Evolutionary conservation across 2,888 invertebrate species (phyloP).

Genomic region (Caenorhabditis wallacei): DNA sequence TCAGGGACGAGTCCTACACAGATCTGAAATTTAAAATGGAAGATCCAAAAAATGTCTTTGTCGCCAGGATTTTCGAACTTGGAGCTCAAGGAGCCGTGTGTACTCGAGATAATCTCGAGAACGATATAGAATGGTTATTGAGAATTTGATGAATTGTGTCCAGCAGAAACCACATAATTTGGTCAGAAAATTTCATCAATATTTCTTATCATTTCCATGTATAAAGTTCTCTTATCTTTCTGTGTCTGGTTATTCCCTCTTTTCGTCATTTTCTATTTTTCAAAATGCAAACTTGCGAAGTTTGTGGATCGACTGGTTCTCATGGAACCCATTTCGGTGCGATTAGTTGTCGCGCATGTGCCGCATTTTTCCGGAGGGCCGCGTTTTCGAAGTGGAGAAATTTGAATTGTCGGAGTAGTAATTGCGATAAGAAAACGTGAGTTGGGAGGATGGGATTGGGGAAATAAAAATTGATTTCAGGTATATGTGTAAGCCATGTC

Average conservation of each 20-base stretch:
- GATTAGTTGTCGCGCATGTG: constrained; percentile 36
- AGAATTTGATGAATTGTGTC: neutral
- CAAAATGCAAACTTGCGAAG: constrained; percentile 36
- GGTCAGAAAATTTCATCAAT: constrained; percentile 6
- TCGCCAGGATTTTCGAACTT: too few species aligned
- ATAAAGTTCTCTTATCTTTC: constrained; percentile 7
- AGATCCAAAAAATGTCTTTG: too few species aligned
- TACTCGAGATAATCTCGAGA: too few species aligned
- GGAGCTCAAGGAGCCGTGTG: too few species aligned
- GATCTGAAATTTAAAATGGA: neutral
- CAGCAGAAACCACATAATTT: constrained; percentile 4
- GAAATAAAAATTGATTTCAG: constrained; percentile 6
- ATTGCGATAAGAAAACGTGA: constrained; percentile 12
- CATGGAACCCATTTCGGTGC: constrained; percentile 51
- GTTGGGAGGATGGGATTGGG: neutral
- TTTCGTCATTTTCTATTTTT: neutral
- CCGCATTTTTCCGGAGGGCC: constrained; percentile 38
- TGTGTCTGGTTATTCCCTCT: neutral
- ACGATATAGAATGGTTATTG: too few species aligned
- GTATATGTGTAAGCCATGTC: constrained; percentile 52
- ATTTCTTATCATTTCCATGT: neutral
- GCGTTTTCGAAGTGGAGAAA: constrained; percentile 12
- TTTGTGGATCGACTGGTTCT: constrained; percentile 38
- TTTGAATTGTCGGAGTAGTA: constrained; percentile 12
- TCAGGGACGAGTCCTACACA: neutral